A percentile compares a stretch with the other conserved stretches of the same genome.
These are phyloP conservation scores for Berghia stephanieae DNA, from an alignment of 1,140 invertebrate genomes.

Conservation along the genomic window DNA sequence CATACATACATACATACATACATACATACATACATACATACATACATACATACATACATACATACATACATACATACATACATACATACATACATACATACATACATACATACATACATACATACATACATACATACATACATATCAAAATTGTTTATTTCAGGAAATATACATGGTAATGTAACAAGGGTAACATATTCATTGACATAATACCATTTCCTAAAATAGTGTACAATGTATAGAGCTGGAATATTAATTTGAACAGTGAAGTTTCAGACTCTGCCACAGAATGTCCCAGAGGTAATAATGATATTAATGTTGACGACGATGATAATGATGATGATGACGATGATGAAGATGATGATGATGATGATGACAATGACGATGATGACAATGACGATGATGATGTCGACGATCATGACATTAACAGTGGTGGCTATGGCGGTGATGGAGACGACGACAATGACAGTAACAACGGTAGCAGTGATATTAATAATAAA, in stretches of 20 bases:
- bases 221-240: background rate
- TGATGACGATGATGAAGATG: too few relatives aligned
- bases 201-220: background rate
- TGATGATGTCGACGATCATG: too few relatives aligned
- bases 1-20: constrained; percentile 10
- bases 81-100: constrained; percentile 13
- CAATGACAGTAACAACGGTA: too few relatives aligned
- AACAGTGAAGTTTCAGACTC: background rate
- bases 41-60: constrained; percentile 3
- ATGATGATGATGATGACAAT: too few relatives aligned
- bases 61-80: constrained; percentile 5
- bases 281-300: background rate
- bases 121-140: constrained; percentile 5
- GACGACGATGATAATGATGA: background rate
- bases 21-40: constrained; percentile 5
- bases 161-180: background rate
- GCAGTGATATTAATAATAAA: too few relatives aligned
- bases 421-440: too few relatives aligned
- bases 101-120: constrained; percentile 12
- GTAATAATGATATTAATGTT: background rate
- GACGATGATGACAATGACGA: too few relatives aligned
- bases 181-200: background rate
- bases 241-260: background rate
- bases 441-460: too few relatives aligned
- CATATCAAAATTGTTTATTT: background rate